Evolutionary conservation across 2,888 invertebrate species (phyloP), one percentile per base, ranked within the genome.

Genomic region (Meta bourneti): DNA sequence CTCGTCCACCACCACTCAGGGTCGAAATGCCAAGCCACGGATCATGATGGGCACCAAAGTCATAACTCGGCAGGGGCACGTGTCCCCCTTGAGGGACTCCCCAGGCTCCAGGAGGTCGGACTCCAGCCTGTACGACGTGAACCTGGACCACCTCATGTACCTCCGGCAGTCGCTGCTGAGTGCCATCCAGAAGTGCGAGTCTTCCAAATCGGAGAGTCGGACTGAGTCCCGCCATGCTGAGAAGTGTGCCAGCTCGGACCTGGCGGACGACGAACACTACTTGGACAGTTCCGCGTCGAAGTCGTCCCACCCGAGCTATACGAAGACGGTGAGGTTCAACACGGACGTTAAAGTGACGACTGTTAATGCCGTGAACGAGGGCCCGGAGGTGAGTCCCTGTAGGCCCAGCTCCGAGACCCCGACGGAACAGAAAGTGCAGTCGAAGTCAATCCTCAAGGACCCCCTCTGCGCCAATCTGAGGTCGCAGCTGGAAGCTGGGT

Each of bases 1-100:
- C 7, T 54, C 90, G 34, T 75, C 79, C 11, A 81, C 74, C 52
- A 70, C 78, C 11, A 78, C 81, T 52, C 89, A 82, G 34, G 77
- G 81, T 9, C 77, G 85, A 4, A 84, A 81, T 52, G 81, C 82
- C n/a, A 94, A 94, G 91, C 94, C 94, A 19, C 93, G 94, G 54
- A 94, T 94, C 51, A 93, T 94, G 78, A 94, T 94, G 94, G 94
- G 94, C 19, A 94, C 94, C 16, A 93, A 94, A 89, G 94, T 94
- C 77, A 94, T 94, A 93, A 85, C 13, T 16, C 82, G 90, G 16
- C 92, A 92, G 71, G 86, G 86, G 16, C 90, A 83, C 13, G 84
- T 91, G 34, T 91, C 90, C 34, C 74, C 89, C 20, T 75, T 85
- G 7, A 82, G 93, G 69, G 90, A 89, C 9, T 80, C 89, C 9